Evolutionary conservation across 1,140 invertebrate genomes (phyloP), one percentile per base, ranked within the genome.

Genomic region (Tetraneura akinire): DNA sequence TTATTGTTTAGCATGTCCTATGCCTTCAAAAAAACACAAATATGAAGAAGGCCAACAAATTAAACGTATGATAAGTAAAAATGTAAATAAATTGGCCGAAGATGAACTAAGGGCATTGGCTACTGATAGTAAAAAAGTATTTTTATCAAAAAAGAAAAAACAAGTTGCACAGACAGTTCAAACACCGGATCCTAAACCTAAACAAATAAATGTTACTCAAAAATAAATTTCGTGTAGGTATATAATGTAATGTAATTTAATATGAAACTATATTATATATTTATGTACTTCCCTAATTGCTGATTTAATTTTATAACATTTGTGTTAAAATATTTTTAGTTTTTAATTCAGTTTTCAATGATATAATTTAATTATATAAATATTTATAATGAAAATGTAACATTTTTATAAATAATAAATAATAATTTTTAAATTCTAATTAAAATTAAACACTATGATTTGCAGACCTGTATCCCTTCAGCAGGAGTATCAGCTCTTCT

Each of bases 1-100:
- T 47, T 81, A 82, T 10, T 57, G 80, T 85, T 23, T 80, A 90
- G 88, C 90, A 86, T 87, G 88, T 47, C 90, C 90, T 9, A 88
- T 91, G 51, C 86, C 89, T 81, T 86, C 90, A 0, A 91, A 90
- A 83, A 91, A 91, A 82, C 81, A 85, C 14, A 89, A 89, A 83
- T 85, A 88, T 29, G 85, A 87, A 82, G 90, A 90, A 83, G 83
- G 86, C 0, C 86, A 88, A 51, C 91, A 90, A 82, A 86, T 91
- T 21, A 91, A 91, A 81, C 87, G 89, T 81, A 86, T 87, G 16
- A 87, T 91, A 32, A 88, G 89, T 0, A 91, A 89, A 84, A 88
- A 87, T 10, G 87, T 91, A 0, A 91, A 91, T 83, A 88, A 88
- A 83, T 85, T 87, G 4, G 86, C 89, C 26, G 90, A 91, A 85